Percentiles rank a stretch among this genome's conserved stretches.
Conservation (phyloP, 2,888 invertebrate species). For the Panopea generosa region DNA sequence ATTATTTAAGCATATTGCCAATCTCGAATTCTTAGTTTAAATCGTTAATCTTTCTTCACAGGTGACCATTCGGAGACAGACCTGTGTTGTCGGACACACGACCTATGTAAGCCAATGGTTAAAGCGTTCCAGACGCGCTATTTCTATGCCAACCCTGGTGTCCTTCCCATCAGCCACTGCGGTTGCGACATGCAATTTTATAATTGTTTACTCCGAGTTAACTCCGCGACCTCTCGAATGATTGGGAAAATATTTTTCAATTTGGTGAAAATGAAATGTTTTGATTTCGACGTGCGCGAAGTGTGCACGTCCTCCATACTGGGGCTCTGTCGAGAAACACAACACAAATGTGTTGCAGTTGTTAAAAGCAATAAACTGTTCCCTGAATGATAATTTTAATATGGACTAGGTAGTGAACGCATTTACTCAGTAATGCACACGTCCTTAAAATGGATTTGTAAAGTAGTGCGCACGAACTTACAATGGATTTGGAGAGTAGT, state of each 20-base stretch:
- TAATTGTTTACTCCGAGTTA: constrained; percentile 61
- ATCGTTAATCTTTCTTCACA: no score
- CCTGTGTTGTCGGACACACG: constrained; percentile 63
- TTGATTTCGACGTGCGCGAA: constrained; percentile 58
- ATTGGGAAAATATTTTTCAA: constrained; percentile 65
- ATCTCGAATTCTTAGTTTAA: no score
- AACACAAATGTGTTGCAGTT: constrained; percentile 49
- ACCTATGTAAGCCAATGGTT: constrained; percentile 62
- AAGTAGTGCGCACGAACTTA: no score
- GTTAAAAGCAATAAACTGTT: constrained; percentile 27
- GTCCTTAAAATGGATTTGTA: no score
- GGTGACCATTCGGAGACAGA: constrained; percentile 59
- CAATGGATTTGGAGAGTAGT: no score
- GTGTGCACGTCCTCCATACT: constrained; percentile 45
- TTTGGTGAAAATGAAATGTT: constrained; percentile 62
- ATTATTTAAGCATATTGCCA: no score
- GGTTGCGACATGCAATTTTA: constrained; percentile 66
- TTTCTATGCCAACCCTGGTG: constrained; percentile 50
- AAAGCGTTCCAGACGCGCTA: constrained; percentile 55
- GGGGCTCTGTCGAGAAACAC: constrained; percentile 39
- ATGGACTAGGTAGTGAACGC: no score
- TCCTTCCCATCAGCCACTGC: constrained; percentile 66
- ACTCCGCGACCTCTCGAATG: constrained; percentile 52
- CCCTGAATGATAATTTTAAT: neutral
- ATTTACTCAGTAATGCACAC: no score